These are phyloP conservation scores for Xenotilapia leptura DNA, from an alignment of 2,113 vertebrate species.

Conservation along the genomic window DNA sequence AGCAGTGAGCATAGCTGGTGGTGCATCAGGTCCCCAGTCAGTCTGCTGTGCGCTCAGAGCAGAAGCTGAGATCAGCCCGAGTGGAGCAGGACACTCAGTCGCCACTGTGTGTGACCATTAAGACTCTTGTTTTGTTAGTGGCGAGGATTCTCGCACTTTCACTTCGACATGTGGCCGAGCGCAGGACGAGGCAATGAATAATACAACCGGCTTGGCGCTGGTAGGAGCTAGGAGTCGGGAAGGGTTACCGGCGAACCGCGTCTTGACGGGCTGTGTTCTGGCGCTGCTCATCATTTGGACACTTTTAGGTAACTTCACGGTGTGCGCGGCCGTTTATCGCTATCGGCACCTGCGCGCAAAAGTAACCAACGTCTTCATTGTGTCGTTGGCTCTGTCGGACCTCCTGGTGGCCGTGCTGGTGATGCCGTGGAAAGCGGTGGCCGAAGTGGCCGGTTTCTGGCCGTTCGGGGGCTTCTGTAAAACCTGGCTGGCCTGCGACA, in stretches of 20 bases:
- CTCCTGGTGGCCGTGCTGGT: slow-evolving; percentile 64
- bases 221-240: neutral
- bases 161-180: neutral
- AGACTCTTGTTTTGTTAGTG: neutral
- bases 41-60: slow-evolving; percentile 12
- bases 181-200: slow-evolving; percentile 28
- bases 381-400: slow-evolving; percentile 64
- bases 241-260: slow-evolving; percentile 12
- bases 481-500: slow-evolving; percentile 61
- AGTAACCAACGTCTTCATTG: slow-evolving; percentile 65
- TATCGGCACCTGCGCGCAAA: slow-evolving; percentile 62
- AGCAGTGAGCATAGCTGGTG: slow-evolving; percentile 28
- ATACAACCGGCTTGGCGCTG: neutral
- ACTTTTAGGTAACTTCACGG: slow-evolving; percentile 58
- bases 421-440: slow-evolving; percentile 66
- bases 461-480: slow-evolving; percentile 55
- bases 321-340: slow-evolving; percentile 56
- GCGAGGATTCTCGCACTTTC: neutral
- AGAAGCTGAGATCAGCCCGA: neutral
- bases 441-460: slow-evolving; percentile 58
- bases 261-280: slow-evolving; percentile 45
- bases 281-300: slow-evolving; percentile 65
- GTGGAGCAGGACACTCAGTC: neutral
- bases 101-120: neutral
- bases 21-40: slow-evolving; percentile 8